Conservation (phyloP, 2,113 vertebrate genomes). For the Sigmodon hispidus region DNA sequence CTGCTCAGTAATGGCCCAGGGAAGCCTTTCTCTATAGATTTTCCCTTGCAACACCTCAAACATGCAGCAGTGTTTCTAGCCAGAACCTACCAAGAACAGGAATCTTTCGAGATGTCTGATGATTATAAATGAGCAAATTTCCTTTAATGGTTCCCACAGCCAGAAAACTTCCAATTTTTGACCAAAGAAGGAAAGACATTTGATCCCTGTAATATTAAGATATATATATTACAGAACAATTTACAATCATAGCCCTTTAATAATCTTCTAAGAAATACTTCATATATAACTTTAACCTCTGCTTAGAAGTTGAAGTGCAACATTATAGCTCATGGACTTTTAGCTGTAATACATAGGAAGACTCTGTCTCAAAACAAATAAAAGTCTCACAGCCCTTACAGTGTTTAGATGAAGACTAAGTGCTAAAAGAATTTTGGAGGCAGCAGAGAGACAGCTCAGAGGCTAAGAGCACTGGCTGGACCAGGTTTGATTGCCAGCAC, state of each 20-base stretch:
- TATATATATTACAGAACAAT: slow-evolving; percentile 58
- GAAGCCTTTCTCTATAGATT: not conserved
- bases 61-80: slow-evolving; percentile 16
- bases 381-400: not conserved
- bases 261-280: slow-evolving; percentile 27
- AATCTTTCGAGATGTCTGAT: slow-evolving; percentile 97
- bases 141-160: slow-evolving; percentile 96
- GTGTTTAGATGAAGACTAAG: slow-evolving; percentile 34
- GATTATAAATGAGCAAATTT: slow-evolving; percentile 97
- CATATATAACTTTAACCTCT: slow-evolving; percentile 7
- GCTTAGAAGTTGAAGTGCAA: slow-evolving; percentile 20
- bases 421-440: slow-evolving; percentile 20
- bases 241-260: slow-evolving; percentile 26
- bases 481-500: not conserved
- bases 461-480: not conserved
- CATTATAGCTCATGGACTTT: slow-evolving; percentile 10
- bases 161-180: slow-evolving; percentile 91
- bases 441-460: not conserved
- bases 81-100: slow-evolving; percentile 92
- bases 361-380: not conserved
- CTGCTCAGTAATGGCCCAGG: not conserved
- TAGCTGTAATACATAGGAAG: not conserved
- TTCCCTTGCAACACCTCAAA: not conserved
- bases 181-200: slow-evolving; percentile 96
- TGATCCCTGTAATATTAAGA: slow-evolving; percentile 89